Evolutionary conservation across 2,888 invertebrate genomes (phyloP).

Genomic region (Oligia fasciuncula): DNA sequence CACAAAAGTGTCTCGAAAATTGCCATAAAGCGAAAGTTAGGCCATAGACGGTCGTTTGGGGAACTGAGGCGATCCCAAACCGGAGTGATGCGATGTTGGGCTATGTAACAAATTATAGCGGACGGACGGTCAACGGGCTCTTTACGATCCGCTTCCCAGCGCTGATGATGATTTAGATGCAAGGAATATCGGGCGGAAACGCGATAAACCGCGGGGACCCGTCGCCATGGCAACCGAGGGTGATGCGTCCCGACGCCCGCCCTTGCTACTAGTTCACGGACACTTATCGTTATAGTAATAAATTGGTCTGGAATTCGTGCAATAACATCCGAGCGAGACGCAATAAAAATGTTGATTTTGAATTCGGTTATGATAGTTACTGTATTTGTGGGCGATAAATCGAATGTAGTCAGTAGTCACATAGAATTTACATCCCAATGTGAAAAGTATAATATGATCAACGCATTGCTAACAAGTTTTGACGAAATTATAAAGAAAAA

Average conservation of each 20-base stretch:
- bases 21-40: slow-evolving; percentile 40
- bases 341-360: slow-evolving; percentile 81
- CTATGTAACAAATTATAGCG: slow-evolving; percentile 76
- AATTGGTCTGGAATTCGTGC: slow-evolving; percentile 87
- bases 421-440: slow-evolving; percentile 35
- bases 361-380: slow-evolving; percentile 70
- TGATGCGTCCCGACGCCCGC: slow-evolving; percentile 75
- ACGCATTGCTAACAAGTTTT: background rate
- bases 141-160: slow-evolving; percentile 86
- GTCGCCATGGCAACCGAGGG: slow-evolving; percentile 81
- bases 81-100: slow-evolving; percentile 66
- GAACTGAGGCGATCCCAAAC: slow-evolving; percentile 62
- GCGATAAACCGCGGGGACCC: slow-evolving; percentile 75
- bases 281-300: slow-evolving; percentile 89
- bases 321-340: slow-evolving; percentile 83
- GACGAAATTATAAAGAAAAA: background rate
- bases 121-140: slow-evolving; percentile 82
- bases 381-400: slow-evolving; percentile 55
- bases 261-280: slow-evolving; percentile 86
- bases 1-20: slow-evolving; percentile 39
- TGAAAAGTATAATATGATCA: slow-evolving; percentile 15
- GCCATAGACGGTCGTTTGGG: slow-evolving; percentile 43
- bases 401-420: slow-evolving; percentile 13
- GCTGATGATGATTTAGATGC: slow-evolving; percentile 89
- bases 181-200: slow-evolving; percentile 85